Percentiles rank a stretch among this genome's conserved stretches.
These are phyloP conservation scores for Pristionchus mayeri DNA, from an alignment of 2,888 invertebrate genomes.

Conservation along the genomic window DNA sequence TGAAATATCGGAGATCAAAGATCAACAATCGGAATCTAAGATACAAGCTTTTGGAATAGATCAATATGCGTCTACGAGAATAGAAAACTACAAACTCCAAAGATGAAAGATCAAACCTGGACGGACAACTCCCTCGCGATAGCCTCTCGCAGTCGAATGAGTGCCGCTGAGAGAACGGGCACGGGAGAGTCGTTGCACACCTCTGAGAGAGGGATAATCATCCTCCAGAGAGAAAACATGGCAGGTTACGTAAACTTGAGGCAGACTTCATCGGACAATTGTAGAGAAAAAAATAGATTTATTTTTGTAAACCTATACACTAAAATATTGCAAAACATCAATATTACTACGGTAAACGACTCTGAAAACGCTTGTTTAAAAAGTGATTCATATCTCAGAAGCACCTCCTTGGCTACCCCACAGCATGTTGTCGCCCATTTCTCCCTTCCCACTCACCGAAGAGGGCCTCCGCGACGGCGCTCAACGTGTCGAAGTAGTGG, in stretches of 20 bases:
- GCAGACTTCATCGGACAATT: too few relatives aligned
- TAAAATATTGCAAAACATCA: neutral
- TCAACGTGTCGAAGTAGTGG: constrained; percentile 67
- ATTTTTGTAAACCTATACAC: too few relatives aligned
- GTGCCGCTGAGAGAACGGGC: neutral
- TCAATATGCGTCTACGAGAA: too few relatives aligned
- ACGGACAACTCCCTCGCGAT: constrained; percentile 41
- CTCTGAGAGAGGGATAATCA: too few relatives aligned
- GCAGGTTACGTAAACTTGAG: too few relatives aligned
- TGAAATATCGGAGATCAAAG: constrained; percentile 1
- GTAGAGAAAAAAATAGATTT: too few relatives aligned
- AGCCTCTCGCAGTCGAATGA: constrained; percentile 32
- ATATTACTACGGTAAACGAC: too few relatives aligned
- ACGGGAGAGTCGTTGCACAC: neutral
- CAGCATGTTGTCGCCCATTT: too few relatives aligned
- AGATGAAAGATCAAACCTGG: constrained; percentile 24
- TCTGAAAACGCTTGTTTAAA: too few relatives aligned
- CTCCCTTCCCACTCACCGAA: constrained; percentile 54
- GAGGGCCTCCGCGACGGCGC: constrained; percentile 61
- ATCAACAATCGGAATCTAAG: neutral
- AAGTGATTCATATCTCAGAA: too few relatives aligned
- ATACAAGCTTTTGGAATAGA: neutral
- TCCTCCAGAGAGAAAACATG: too few relatives aligned
- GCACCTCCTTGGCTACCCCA: too few relatives aligned
- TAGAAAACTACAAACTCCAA: neutral